Percentiles rank a stretch among this genome's conserved stretches.
Evolutionary conservation across 2,888 invertebrate species (phyloP).

Genomic region (Tanytarsus gracilentus): DNA sequence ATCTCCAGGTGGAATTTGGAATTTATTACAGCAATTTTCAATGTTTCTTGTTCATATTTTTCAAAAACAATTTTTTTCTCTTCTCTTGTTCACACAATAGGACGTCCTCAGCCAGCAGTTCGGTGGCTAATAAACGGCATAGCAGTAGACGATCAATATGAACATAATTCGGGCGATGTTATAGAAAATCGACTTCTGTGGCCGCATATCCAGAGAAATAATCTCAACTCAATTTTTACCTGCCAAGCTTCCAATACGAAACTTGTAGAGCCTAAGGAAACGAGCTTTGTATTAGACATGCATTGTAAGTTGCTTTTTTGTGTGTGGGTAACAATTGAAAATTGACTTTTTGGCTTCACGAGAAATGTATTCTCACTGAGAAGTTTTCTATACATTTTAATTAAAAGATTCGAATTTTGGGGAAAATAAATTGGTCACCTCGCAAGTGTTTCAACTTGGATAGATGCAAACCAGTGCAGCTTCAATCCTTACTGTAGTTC

Average conservation of each 20-base stretch:
- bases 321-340: not conserved
- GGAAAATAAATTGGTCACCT: no score
- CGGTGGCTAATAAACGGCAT: slow-evolving; percentile 66
- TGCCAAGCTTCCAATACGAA: slow-evolving; percentile 72
- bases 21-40: slow-evolving; percentile 4
- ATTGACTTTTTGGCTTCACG: no score
- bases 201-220: slow-evolving; percentile 58
- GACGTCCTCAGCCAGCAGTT: slow-evolving; percentile 63
- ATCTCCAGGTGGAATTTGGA: slow-evolving; percentile 12
- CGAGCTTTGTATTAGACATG: slow-evolving; percentile 58
- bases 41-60: not conserved
- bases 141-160: slow-evolving; percentile 61
- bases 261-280: slow-evolving; percentile 60
- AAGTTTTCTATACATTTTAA: not conserved
- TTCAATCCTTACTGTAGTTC: no score
- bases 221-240: slow-evolving; percentile 68
- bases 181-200: slow-evolving; percentile 64
- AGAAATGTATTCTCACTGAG: not conserved
- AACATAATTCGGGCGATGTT: slow-evolving; percentile 65
- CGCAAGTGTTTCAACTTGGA: no score
- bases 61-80: not conserved
- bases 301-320: slow-evolving; percentile 47
- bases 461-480: no score
- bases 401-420: no score
- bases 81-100: slow-evolving; percentile 38